Percentiles rank a stretch among this genome's conserved stretches.
Conservation (phyloP, 2,797 vertebrate genomes). For the Oreonectes daqikongensis region DNA sequence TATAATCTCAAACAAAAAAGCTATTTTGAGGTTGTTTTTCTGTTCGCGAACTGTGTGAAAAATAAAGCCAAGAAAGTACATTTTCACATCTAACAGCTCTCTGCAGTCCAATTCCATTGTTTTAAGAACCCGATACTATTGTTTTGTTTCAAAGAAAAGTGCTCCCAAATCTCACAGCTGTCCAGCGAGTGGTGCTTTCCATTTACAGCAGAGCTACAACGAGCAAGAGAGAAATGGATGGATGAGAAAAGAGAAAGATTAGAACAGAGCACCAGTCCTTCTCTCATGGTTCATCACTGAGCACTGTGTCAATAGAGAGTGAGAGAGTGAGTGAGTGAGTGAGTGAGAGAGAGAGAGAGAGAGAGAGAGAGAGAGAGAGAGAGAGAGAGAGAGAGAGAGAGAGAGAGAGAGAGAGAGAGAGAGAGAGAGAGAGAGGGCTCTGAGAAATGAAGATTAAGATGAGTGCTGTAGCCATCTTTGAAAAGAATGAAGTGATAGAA, state of each 20-base stretch:
- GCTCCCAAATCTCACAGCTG: constrained; percentile 48
- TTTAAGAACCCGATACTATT: background rate
- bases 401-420: constrained; percentile 14
- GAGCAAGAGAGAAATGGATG: constrained; percentile 33
- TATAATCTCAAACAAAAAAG: background rate
- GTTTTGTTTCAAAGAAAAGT: constrained; percentile 29
- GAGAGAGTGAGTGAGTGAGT: constrained; percentile 17
- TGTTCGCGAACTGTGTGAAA: background rate
- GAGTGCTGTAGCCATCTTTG: constrained; percentile 3
- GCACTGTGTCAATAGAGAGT: constrained; percentile 66
- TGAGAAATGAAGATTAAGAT: constrained; percentile 27
- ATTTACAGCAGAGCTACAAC: constrained; percentile 19
- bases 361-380: background rate
- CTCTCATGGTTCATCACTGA: constrained; percentile 70
- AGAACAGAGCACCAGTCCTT: constrained; percentile 65
- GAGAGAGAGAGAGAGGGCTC: constrained; percentile 23
- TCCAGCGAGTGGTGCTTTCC: constrained; percentile 35
- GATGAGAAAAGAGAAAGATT: constrained; percentile 41
- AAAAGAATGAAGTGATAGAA: constrained; percentile 12
- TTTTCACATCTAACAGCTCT: constrained; percentile 16
- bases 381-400: constrained; percentile 45
- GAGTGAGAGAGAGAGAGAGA: constrained; percentile 43
- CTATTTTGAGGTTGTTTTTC: background rate
- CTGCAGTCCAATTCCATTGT: constrained; percentile 24
- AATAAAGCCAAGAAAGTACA: constrained; percentile 17